Base-by-base conservation (phyloP, 2,797 vertebrate species). In the Vespertilio murinus region DNA sequence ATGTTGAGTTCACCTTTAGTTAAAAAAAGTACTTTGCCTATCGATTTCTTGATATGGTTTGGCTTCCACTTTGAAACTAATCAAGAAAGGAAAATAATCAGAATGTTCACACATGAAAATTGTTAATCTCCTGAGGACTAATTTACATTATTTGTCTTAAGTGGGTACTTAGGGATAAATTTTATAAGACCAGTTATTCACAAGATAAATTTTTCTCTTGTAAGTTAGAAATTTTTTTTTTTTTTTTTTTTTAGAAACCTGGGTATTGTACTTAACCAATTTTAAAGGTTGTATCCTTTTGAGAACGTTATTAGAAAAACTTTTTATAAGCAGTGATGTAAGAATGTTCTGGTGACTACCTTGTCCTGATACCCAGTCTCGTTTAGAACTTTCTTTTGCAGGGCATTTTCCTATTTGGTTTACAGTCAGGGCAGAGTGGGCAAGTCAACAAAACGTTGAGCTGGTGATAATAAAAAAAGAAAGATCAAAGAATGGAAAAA, bases 301-400 rank as follows among this genome's bases (percentile, higher is more conserved):
- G 85, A 78, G 91, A 90, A 96, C 33, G 95, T 16, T 78, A 94
- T 38, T 56, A 59, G 82, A n/a, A 3, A 49, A 79, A 61, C 86
- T 84, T 96, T 90, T 84, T 77, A 90, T 8, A 40, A 49, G 7
- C 7, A 96, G 78, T 71, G 93, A 86, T 92, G 14, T 5, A 92
- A 20, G 92, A 8, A n/a, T 28, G 5, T 54, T 86, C 83, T 95
- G 93, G 94, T 0, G 92, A 87, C 95, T 97, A 96, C 95, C 95
- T 94, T 94, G 96, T 83, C 42, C 35, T 38, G 90, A 94, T 65
- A 64, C 93, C 22, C 94, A 93, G 91, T 96, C 93, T 95, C 95
- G 73, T 96, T 97, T 97, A 96, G 94, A 93, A 96, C 93, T 91
- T 94, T 14, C 65, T 89, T 95, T 92, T 75, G n/a, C 95, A 54